Conservation (phyloP, 2,888 invertebrate species). For the Fragum fragum region DNA sequence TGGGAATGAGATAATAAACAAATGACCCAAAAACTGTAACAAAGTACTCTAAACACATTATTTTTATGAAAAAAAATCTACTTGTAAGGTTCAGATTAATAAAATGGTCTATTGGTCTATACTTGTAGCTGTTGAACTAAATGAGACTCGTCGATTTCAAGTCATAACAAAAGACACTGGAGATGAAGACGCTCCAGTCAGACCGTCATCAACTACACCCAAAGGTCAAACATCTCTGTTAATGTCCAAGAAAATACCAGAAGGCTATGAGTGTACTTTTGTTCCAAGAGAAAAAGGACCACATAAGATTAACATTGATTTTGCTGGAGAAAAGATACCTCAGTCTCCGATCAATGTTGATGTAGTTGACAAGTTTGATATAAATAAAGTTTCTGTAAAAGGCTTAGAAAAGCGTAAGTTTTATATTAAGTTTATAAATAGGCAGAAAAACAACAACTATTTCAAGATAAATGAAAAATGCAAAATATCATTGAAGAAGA, state of each 20-base stretch:
- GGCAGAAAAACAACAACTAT: no score
- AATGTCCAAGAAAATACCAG: constrained; percentile 92
- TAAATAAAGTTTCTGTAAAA: constrained; percentile 94
- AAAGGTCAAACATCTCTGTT: constrained; percentile 89
- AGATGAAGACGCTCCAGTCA: constrained; percentile 62
- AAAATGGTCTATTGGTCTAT: background rate
- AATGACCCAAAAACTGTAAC: no score
- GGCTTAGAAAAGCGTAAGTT: constrained; percentile 95
- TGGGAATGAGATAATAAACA: no score
- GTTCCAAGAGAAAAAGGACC: constrained; percentile 86
- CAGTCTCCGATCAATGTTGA: constrained; percentile 84
- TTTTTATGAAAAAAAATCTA: no score
- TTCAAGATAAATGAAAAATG: no score
- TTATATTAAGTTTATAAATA: no score
- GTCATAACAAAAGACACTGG: constrained; percentile 67
- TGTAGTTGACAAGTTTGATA: constrained; percentile 89
- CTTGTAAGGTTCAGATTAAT: background rate
- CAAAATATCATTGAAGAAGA: no score
- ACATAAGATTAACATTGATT: constrained; percentile 85
- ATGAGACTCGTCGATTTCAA: constrained; percentile 57
- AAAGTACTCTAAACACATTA: no score
- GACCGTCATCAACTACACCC: constrained; percentile 78
- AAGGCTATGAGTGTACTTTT: constrained; percentile 88
- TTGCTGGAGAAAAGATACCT: constrained; percentile 83
- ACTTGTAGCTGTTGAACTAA: constrained; percentile 64